Evolutionary conservation across 2,113 vertebrate genomes (phyloP).

Genomic region (Cyphomyrus plagiostoma): DNA sequence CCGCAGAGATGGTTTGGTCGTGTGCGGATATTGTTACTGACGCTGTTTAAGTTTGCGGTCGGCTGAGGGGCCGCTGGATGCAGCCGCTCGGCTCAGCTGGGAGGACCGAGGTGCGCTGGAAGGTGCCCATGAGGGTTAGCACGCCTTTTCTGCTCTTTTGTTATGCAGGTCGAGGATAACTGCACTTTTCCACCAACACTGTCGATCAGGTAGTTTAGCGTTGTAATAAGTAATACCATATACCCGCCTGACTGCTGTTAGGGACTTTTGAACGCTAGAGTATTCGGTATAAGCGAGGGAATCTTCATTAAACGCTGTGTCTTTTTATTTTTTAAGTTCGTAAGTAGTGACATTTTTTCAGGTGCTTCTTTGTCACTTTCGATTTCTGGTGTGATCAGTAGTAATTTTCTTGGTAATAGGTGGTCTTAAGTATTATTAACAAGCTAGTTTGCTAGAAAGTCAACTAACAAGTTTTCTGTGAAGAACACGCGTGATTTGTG

Average conservation of each 20-base stretch:
- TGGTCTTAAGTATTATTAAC: background rate
- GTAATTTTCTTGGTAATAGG: background rate
- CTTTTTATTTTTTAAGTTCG: background rate
- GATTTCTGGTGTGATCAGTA: background rate
- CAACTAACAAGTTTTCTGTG: background rate
- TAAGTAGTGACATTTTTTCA: background rate
- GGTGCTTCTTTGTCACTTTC: background rate
- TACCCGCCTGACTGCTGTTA: background rate
- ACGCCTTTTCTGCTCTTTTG: slow-evolving; percentile 6
- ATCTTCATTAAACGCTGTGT: background rate
- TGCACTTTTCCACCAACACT: background rate
- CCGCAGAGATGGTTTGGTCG: slow-evolving; percentile 32
- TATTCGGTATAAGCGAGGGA: background rate
- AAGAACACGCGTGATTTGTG: background rate
- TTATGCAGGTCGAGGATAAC: background rate
- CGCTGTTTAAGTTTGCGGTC: slow-evolving; percentile 34
- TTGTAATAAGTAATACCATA: background rate
- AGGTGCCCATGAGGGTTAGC: background rate
- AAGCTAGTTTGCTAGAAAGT: background rate
- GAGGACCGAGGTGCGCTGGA: background rate
- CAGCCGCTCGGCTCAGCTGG: slow-evolving; percentile 31
- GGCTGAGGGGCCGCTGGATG: slow-evolving; percentile 24
- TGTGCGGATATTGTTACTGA: slow-evolving; percentile 50
- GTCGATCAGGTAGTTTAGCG: background rate
- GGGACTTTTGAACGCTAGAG: background rate